Conservation (phyloP, 2,797 vertebrate species). For the Enteromius paludinosus region DNA sequence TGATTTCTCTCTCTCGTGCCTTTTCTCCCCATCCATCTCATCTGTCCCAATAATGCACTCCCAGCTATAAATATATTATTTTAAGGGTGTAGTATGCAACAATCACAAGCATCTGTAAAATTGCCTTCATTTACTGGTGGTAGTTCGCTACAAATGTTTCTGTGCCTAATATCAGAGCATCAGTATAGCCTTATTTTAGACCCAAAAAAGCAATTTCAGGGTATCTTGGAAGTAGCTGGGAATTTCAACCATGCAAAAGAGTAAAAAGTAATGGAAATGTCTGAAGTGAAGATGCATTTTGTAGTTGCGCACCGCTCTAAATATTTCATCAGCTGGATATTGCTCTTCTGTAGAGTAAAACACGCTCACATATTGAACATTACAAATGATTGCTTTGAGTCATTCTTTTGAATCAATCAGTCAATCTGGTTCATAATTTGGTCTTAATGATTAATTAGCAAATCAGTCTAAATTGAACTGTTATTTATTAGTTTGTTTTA, state of each 20-base stretch:
- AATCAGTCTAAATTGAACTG: not conserved
- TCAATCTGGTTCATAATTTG: not conserved
- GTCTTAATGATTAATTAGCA: slow-evolving; percentile 3
- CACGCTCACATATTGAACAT: not conserved
- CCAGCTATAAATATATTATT: slow-evolving; percentile 25
- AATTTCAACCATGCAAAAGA: not conserved
- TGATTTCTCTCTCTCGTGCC: not conserved
- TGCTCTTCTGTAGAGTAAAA: slow-evolving; percentile 18
- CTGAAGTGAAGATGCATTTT: slow-evolving; percentile 21
- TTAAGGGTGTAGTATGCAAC: slow-evolving; percentile 32
- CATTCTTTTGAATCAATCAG: not conserved
- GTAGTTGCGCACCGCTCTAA: slow-evolving; percentile 17
- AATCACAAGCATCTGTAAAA: slow-evolving; percentile 23
- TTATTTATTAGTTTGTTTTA: not conserved
- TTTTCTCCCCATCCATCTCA: slow-evolving; percentile 8
- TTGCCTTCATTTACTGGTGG: not conserved
- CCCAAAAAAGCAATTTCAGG: not conserved
- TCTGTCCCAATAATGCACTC: slow-evolving; percentile 21
- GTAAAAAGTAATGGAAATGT: slow-evolving; percentile 4
- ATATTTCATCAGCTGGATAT: slow-evolving; percentile 33
- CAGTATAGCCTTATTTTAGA: not conserved
- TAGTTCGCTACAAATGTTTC: not conserved
- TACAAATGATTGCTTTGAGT: slow-evolving; percentile 9
- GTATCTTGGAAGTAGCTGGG: slow-evolving; percentile 12
- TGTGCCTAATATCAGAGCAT: slow-evolving; percentile 13